These are phyloP conservation scores for Caracal caracal DNA, from an alignment of 2,113 vertebrate species.

Conservation along the genomic window DNA sequence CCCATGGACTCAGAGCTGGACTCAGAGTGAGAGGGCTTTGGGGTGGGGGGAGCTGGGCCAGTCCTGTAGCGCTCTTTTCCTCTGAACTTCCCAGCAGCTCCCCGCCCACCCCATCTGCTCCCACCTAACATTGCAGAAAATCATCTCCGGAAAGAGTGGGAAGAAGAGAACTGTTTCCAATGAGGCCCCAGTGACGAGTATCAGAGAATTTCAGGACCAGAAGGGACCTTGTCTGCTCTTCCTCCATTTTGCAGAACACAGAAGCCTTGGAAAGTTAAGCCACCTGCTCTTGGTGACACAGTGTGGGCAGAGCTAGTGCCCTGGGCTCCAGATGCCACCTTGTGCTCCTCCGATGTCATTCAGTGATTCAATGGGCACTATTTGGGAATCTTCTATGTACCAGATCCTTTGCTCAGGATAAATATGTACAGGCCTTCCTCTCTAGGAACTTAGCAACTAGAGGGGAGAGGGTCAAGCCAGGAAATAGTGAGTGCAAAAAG, in stretches of 20 bases:
- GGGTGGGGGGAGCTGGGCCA: not conserved
- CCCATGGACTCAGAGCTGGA: not conserved
- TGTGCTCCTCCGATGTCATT: not conserved
- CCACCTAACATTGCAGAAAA: constrained; percentile 35
- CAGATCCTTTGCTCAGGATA: not conserved
- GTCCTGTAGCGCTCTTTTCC: not conserved
- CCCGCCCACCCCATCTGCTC: constrained; percentile 62
- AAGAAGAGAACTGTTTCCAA: constrained; percentile 58
- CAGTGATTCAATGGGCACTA: not conserved
- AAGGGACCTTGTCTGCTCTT: constrained; percentile 20
- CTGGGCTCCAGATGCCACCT: not conserved
- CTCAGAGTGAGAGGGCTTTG: not conserved
- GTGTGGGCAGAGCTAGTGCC: not conserved
- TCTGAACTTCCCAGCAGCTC: constrained; percentile 42
- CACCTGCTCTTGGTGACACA: not conserved
- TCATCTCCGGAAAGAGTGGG: constrained; percentile 77
- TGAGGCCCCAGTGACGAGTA: constrained; percentile 34
- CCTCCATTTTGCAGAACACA: not conserved
- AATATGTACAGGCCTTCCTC: not conserved
- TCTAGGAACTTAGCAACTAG: not conserved
- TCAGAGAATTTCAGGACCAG: constrained; percentile 52
- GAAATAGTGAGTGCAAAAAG: not conserved
- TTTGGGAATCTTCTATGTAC: not conserved
- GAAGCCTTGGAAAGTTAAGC: not conserved
- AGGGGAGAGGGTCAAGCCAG: not conserved